Percentiles rank a stretch among this genome's conserved stretches.
phyloP scores from a whole-genome alignment of 2,797 vertebrate genomes.

The Hyperoplus lanceolatus region DNA sequence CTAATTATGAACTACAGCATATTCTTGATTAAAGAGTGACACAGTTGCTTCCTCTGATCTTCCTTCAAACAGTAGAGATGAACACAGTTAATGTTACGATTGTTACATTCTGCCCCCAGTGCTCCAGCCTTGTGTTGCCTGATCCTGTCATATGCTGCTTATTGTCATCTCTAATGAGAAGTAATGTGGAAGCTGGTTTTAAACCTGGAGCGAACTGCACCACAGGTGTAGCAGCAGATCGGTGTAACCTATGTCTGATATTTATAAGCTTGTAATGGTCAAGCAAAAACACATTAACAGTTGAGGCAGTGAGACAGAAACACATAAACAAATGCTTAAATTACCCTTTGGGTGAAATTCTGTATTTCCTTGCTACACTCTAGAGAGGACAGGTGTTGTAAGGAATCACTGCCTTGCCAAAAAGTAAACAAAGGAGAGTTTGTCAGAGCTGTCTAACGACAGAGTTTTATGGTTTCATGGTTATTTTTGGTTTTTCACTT shows the following conservation, averaged over 20 bases:
- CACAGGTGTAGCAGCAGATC: conserved; percentile 36
- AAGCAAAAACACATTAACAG: conserved; percentile 7
- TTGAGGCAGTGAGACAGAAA: background rate
- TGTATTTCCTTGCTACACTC: background rate
- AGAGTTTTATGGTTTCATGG: background rate
- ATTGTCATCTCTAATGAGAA: conserved; percentile 40
- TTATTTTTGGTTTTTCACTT: background rate
- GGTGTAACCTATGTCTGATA: conserved; percentile 17
- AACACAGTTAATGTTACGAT: conserved; percentile 22
- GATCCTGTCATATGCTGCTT: conserved; percentile 30
- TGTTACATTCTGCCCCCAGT: conserved; percentile 12
- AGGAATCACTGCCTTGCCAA: conserved; percentile 10
- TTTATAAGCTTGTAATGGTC: conserved; percentile 14
- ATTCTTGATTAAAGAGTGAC: background rate
- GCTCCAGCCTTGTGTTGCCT: conserved; percentile 5
- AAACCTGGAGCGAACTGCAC: conserved; percentile 39
- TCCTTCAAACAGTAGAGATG: conserved; percentile 1
- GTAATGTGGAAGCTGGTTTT: conserved; percentile 46
- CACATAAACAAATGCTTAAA: background rate
- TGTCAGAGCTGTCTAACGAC: background rate
- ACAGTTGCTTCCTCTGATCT: background rate
- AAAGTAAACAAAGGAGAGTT: background rate
- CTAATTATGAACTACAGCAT: background rate
- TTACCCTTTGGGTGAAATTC: background rate
- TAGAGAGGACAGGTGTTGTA: background rate